These are phyloP conservation scores for Pithys albifrons DNA, from an alignment of 2,113 vertebrate genomes.

Conservation along the genomic window DNA sequence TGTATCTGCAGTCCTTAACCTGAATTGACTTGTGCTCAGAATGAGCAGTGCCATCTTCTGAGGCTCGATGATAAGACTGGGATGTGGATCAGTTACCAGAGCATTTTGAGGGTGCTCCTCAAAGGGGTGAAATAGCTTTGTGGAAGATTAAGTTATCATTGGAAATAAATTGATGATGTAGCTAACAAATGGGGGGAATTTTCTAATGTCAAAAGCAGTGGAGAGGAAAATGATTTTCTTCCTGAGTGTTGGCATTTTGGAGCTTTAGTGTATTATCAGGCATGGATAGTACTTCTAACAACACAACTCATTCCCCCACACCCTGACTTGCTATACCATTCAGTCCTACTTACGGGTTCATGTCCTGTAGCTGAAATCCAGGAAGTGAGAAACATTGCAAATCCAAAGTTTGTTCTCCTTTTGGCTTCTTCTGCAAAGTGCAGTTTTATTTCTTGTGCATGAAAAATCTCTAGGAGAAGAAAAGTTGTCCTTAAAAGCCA, in stretches of 20 bases:
- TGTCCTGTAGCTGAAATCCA: background rate
- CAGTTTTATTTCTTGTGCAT: background rate
- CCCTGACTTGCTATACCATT: background rate
- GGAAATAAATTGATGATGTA: background rate
- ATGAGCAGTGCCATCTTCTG: background rate
- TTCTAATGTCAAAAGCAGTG: background rate
- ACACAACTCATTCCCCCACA: accelerated
- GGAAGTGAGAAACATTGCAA: background rate
- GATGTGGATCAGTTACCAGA: background rate
- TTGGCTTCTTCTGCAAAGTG: background rate
- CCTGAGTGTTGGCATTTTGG: background rate
- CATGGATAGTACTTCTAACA: background rate
- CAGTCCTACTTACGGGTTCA: background rate
- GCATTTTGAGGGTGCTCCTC: background rate
- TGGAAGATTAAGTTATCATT: background rate
- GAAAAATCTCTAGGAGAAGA: background rate
- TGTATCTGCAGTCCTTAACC: background rate
- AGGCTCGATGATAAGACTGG: background rate
- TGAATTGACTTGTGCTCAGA: background rate
- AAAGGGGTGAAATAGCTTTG: background rate
- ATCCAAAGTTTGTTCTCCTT: background rate
- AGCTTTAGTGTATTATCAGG: background rate
- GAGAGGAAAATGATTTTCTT: background rate
- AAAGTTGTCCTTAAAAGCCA: background rate
- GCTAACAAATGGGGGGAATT: background rate